phyloP scores from a whole-genome alignment of 2,888 invertebrate species.

The Corbicula japonica region DNA sequence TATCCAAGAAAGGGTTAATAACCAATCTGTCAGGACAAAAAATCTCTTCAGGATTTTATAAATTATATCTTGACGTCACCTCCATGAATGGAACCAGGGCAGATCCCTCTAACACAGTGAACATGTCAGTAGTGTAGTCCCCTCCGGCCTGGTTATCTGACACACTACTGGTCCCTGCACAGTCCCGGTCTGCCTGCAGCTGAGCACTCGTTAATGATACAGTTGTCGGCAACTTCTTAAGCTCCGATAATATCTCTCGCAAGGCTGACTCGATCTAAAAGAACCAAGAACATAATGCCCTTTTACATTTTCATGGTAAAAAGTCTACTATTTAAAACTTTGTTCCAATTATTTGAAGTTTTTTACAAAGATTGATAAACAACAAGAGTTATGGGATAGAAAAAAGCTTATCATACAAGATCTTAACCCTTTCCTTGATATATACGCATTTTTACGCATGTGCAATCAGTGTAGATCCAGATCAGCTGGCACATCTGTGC shows the following conservation, averaged over 20 bases:
- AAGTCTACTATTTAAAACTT: background rate
- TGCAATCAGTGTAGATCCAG: too few species aligned
- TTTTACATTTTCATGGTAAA: background rate
- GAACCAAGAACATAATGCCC: background rate
- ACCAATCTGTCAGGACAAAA: too few species aligned
- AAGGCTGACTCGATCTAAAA: slow-evolving; percentile 78
- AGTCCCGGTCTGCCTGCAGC: slow-evolving; percentile 34
- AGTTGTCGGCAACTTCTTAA: slow-evolving; percentile 76
- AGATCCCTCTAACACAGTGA: slow-evolving; percentile 82
- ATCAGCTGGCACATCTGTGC: too few species aligned
- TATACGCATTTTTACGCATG: too few species aligned
- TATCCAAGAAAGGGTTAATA: too few species aligned
- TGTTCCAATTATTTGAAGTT: background rate
- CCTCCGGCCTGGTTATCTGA: slow-evolving; percentile 22
- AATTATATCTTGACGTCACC: slow-evolving; percentile 64
- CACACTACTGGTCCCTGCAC: slow-evolving; percentile 58
- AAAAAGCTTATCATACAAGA: too few species aligned
- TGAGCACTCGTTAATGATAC: slow-evolving; percentile 77
- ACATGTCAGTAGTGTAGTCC: slow-evolving; percentile 81
- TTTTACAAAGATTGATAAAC: too few species aligned
- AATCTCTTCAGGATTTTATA: background rate
- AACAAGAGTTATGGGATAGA: too few species aligned
- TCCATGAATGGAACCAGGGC: slow-evolving; percentile 83
- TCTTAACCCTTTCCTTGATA: too few species aligned
- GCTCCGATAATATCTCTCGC: slow-evolving; percentile 77